phyloP scores from a whole-genome alignment of 2,113 vertebrate species.

The Muntiacus muntjak region DNA sequence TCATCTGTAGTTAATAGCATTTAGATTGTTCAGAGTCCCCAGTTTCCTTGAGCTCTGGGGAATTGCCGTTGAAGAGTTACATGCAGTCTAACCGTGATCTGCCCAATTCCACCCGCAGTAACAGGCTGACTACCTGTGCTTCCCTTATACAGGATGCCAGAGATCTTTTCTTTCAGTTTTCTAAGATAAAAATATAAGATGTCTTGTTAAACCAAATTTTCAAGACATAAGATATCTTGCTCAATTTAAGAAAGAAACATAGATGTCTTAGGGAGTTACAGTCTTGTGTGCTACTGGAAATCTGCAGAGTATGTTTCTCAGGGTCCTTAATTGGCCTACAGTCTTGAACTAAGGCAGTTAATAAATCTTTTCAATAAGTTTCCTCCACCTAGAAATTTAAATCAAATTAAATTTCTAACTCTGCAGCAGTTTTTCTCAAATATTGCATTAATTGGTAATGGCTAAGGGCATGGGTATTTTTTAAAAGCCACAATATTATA shows the following conservation, averaged over 20 bases:
- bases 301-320: background rate
- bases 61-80: background rate
- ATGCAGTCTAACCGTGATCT: background rate
- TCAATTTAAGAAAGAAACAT: background rate
- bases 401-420: conserved; percentile 34
- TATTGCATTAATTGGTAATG: conserved; percentile 14
- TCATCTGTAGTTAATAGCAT: background rate
- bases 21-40: background rate
- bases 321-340: background rate
- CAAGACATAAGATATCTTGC: background rate
- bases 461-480: background rate
- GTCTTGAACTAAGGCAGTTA: background rate
- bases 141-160: background rate
- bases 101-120: background rate
- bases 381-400: conserved; percentile 10
- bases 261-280: background rate
- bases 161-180: background rate
- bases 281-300: background rate
- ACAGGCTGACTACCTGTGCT: background rate
- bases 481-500: conserved; percentile 15
- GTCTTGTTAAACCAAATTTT: background rate
- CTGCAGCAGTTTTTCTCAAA: background rate
- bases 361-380: conserved; percentile 38
- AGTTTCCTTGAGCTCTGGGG: background rate
- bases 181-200: background rate